Evolutionary conservation across 2,113 vertebrate genomes (phyloP), one percentile per base, ranked within the genome.

Genomic region (Columba janthina): DNA sequence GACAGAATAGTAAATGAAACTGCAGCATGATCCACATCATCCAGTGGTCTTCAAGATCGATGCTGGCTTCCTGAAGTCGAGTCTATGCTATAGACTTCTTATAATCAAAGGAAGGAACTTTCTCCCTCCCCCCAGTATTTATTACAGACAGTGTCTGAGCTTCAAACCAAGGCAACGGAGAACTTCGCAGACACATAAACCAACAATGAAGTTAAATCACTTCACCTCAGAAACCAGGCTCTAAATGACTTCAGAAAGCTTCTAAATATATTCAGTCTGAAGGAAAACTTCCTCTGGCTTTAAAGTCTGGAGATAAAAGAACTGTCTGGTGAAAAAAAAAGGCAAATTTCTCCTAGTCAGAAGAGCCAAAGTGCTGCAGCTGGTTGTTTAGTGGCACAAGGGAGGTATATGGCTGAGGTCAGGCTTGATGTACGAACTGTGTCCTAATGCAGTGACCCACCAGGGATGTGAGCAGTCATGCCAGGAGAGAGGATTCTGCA

Each of bases 41-140:
- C 89, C 80, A 87, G 83, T 81, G 94, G 93, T 94, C 85, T 91
- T 76, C 46, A 51, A 89, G 91, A 95, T 96, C 95, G 94, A 15
- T 97, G 76, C 86, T 67, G 69, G 72, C 65, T 96, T 95, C 94
- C 94, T 84, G 60, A 96, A 95, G 91, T 93, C 95, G 93, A 88
- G 78, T 90, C 82, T 88, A 53, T 78, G 79, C 51, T 78, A 25
- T 46, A 80, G 38, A 70, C 71, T 85, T 89, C 71, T 64, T 34
- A 31, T 77, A 97, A 94, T 93, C 93, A 91, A 89, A 96, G 86
- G 67, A 91, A 77, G 78, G 24, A 61, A 24, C 22, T 83, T 88
- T 89, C 34, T 91, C 46, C 69, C 73, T 96, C 84, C 91, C 69
- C 44, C 9, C 61, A 48, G 24, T 93, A 80, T 96, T 94, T 97